Evolutionary conservation across 2,113 vertebrate species (phyloP).

Genomic region (Daubentonia madagascariensis): DNA sequence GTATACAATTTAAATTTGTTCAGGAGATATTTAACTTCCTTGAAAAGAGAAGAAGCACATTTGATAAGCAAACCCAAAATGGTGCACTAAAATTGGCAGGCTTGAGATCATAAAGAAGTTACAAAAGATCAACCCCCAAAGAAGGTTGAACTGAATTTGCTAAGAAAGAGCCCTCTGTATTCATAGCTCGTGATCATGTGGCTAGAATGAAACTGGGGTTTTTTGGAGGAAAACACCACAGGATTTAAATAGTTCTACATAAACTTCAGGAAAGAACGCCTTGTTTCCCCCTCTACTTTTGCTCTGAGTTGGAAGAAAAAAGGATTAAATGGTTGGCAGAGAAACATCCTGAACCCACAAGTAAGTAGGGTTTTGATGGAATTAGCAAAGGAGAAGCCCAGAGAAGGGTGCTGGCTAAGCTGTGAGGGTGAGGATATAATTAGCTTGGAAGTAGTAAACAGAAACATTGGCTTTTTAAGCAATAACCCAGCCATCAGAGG

Average conservation of each 20-base stretch:
- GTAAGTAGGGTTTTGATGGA: neutral
- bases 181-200: neutral
- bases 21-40: neutral
- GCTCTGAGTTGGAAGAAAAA: neutral
- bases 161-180: neutral
- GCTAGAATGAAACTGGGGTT: neutral
- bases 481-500: neutral
- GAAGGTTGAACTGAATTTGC: neutral
- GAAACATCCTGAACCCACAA: neutral
- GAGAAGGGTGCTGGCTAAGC: neutral
- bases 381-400: neutral
- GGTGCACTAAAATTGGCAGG: neutral
- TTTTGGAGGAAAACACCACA: neutral
- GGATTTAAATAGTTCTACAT: neutral
- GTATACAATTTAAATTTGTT: neutral
- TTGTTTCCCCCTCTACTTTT: neutral
- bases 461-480: neutral
- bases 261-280: neutral
- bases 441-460: conserved; percentile 8
- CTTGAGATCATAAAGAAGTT: neutral
- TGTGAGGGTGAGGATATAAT: neutral
- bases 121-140: neutral
- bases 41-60: neutral
- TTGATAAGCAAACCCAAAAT: neutral
- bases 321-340: neutral